Evolutionary conservation across 2,888 invertebrate genomes (phyloP), one percentile per base, ranked within the genome.

Genomic region (Theretra japonica): DNA sequence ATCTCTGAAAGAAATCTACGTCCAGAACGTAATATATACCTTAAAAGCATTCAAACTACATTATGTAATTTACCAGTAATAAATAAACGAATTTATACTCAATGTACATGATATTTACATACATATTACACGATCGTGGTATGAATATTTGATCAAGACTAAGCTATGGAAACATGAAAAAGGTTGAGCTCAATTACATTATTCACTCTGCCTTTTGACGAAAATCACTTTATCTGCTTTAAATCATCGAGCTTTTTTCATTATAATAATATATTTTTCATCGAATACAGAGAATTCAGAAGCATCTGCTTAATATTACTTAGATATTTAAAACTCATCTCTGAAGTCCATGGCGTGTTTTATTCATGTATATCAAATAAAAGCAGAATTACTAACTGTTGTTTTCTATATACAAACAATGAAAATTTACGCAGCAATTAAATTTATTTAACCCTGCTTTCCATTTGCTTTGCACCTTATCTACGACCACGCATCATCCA

Each of bases 161-260:
- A 81, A 76, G 77, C 83, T 74, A 76, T 80, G 80, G 81, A 87
- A 86, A 88, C 73, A 85, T 86, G n/a, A 78, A 85, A 65, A 86
- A 87, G 80, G 82, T 82, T 86, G 76, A 76, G 74, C 75, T 76
- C 82, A 83, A 89, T 88, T 83, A 84, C 77, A 83, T 88, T 86
- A 85, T 78, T 80, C 77, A 81, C 79, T 81, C 81, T 82, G 79
- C 81, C 86, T 88, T 87, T 86, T 85, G 84, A 81, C 80, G 79
- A 71, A 85, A 86, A 88, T 86, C 85, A 83, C 76, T 75, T 87
- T 84, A 85, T 80, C 77, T 82, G 77, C 79, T 80, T 79, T 81
- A 81, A 84, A 83, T 81, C 76, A 76, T 77, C 79, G 75, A 78
- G 75, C 69, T 33, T 58, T 70, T 70, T 41, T 57, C 58, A 58